Conservation (phyloP, 92 coral and sea anemone species). For the Porites lobata region DNA sequence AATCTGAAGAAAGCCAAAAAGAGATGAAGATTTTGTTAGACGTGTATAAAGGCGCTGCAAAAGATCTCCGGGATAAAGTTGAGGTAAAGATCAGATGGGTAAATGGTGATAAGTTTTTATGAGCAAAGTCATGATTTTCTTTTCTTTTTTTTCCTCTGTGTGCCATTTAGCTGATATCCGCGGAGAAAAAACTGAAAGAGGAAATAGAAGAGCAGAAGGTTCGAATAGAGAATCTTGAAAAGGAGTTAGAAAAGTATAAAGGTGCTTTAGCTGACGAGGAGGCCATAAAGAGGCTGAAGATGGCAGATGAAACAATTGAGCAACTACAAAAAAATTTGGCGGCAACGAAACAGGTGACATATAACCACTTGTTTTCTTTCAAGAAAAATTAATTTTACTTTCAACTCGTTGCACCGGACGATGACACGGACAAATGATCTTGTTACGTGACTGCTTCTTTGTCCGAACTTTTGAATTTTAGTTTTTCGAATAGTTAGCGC, state of each 20-base stretch:
- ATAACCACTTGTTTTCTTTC: too few species aligned
- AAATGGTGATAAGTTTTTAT: not conserved
- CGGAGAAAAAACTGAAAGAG: conserved; percentile 82
- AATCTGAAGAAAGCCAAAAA: conserved; percentile 95
- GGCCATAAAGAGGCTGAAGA: conserved; percentile 89
- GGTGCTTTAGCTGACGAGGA: conserved; percentile 97
- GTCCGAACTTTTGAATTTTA: too few species aligned
- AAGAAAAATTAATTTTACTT: too few species aligned
- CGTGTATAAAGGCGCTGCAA: conserved; percentile 97
- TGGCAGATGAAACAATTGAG: conserved; percentile 95
- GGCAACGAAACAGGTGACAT: conserved; percentile 91
- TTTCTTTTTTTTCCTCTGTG: not conserved
- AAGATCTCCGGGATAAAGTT: conserved; percentile 93
- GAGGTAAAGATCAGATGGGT: conserved; percentile 58
- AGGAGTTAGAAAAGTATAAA: conserved; percentile 90
- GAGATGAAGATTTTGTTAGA: conserved; percentile 95
- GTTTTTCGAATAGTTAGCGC: too few species aligned
- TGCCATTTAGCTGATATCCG: conserved; percentile 67
- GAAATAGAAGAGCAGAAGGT: conserved; percentile 82
- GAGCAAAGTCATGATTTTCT: not conserved
- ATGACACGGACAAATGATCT: too few species aligned
- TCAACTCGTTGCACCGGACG: too few species aligned
- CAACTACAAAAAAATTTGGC: conserved; percentile 95
- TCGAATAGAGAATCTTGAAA: conserved; percentile 74
- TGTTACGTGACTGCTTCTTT: too few species aligned